Base-by-base conservation (phyloP, 1,140 invertebrate species). In the Pogonomyrmex californicus region DNA sequence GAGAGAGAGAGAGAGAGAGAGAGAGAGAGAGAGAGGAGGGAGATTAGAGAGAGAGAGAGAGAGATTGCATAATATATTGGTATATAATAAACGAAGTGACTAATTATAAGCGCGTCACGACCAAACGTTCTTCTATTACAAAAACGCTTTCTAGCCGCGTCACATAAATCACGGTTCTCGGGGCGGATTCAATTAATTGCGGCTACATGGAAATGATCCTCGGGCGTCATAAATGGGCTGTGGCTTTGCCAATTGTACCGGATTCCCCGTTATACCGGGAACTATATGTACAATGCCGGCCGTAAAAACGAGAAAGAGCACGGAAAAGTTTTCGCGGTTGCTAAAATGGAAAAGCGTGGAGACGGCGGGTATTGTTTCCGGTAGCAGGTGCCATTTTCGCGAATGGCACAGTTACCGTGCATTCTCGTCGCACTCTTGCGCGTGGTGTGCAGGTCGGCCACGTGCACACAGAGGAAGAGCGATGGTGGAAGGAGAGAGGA, bases 321-420 rank as follows among this genome's bases (percentile, higher is more conserved):
- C 44, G 71, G 41, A 70, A 73, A 81, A 71, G 73, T 85, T 85
- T 63, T 66, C 47, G 73, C 73, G 82, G 79, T 73, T 36, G 79
- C 79, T 81, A 82, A 86, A 82, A 79, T 82, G 77, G 65, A 70
- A 81, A 62, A 82, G 63, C 12, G 23, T 14, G 38, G 77, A 82
- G 63, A 44, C 77, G 38, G 33, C 49, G 85, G 41, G 56, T 54
- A 85, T 86, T 88, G 85, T 88, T 86, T 82, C 85, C 85, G 85
- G 75, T 82, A 75, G 75, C 63, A 71, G 78, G 78, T 87, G 82
- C 65, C 71, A 88, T 89, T 83, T 89, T 86, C 86, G 86, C 78
- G 85, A 88, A 88, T 86, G 87, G 68, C 71, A 87, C 88, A 76
- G 86, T 88, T 85, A 86, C 41, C 63, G 63, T 70, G 85, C 78